Evolutionary conservation across 1,140 invertebrate species (phyloP).

Genomic region (Bombus affinis): DNA sequence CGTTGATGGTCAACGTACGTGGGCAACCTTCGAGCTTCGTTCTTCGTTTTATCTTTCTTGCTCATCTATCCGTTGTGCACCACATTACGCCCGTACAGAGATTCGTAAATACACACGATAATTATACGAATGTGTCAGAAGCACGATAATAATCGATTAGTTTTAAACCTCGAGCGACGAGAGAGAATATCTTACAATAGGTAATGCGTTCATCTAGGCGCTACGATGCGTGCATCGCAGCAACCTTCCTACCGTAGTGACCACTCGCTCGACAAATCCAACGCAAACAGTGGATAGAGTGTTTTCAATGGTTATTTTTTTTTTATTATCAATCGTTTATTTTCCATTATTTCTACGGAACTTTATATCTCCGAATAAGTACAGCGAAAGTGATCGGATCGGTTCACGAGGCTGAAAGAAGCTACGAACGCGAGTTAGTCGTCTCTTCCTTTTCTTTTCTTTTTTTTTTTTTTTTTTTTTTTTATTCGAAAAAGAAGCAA

Average conservation of each 20-base stretch:
- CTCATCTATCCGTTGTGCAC: background rate
- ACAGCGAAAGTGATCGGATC: too few species aligned
- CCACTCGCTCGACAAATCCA: background rate
- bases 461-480: background rate
- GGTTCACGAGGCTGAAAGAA: too few species aligned
- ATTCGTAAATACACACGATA: constrained; percentile 36
- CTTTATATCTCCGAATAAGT: too few species aligned
- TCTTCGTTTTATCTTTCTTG: background rate
- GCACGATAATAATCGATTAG: constrained; percentile 63
- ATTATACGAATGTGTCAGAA: constrained; percentile 46
- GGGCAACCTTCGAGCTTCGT: background rate
- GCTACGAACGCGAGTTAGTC: too few species aligned
- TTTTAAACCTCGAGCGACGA: constrained; percentile 57
- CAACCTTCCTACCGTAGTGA: background rate
- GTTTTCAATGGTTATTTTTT: background rate
- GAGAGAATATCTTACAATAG: constrained; percentile 65
- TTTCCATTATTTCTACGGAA: background rate
- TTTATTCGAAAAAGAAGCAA: too few species aligned
- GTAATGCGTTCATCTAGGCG: constrained; percentile 27
- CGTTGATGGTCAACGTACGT: background rate
- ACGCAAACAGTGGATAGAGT: background rate
- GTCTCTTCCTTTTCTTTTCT: too few species aligned
- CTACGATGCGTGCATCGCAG: constrained; percentile 18
- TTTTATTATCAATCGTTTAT: background rate
- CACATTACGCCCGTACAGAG: constrained; percentile 8